Percentiles rank a stretch among this genome's conserved stretches.
phyloP scores from a whole-genome alignment of 2,797 vertebrate genomes.

The Falco cherrug region DNA sequence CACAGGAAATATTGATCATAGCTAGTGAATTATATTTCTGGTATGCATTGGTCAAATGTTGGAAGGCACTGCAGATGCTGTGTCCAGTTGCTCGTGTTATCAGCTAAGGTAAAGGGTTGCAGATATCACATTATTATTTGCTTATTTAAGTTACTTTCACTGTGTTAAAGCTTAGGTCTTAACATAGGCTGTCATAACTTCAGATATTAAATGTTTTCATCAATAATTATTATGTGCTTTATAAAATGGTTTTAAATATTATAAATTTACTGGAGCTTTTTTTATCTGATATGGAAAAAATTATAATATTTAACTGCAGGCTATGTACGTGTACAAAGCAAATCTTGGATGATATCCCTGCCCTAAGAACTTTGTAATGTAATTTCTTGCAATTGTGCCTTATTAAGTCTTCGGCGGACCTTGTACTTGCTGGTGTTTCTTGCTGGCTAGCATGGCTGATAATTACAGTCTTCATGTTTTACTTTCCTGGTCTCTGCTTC shows the following conservation, averaged over 20 bases:
- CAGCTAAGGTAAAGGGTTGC: not conserved
- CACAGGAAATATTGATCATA: not conserved
- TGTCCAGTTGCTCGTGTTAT: accelerated
- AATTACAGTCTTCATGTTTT: not conserved
- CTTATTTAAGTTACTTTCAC: not conserved
- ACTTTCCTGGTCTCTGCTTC: not conserved
- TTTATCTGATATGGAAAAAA: not conserved
- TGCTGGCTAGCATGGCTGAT: not conserved
- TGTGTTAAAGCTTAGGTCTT: not conserved
- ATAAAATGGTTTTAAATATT: not conserved
- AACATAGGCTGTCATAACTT: not conserved
- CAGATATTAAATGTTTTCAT: not conserved
- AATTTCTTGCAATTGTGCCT: not conserved
- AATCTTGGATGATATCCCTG: not conserved
- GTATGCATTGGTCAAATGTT: not conserved
- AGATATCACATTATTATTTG: not conserved
- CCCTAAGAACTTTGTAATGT: not conserved
- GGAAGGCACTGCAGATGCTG: not conserved
- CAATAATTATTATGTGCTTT: not conserved
- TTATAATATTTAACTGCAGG: not conserved
- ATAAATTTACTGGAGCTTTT: not conserved
- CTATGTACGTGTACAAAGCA: not conserved
- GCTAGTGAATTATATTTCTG: not conserved
- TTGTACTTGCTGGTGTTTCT: not conserved
- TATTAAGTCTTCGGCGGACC: not conserved